phyloP scores from a whole-genome alignment of 2,113 vertebrate species.

The Bubo blakistoni region DNA sequence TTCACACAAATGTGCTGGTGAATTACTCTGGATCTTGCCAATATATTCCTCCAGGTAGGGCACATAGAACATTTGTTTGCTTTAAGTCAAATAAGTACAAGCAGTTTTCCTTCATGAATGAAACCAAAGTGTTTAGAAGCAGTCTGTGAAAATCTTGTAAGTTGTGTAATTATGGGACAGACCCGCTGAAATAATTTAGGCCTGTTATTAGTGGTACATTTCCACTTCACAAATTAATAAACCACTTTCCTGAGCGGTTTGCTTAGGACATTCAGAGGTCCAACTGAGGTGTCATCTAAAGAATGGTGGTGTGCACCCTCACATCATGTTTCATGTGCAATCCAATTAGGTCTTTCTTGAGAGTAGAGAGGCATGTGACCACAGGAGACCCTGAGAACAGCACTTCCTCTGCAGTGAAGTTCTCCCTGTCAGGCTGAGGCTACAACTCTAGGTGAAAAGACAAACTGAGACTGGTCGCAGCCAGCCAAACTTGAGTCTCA shows the following conservation, averaged over 20 bases:
- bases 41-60: constrained; percentile 89
- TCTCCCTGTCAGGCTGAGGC: background rate
- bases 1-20: constrained; percentile 90
- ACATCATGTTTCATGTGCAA: background rate
- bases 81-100: background rate
- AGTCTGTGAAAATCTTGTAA: background rate
- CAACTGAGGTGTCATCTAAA: background rate
- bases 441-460: background rate
- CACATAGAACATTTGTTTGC: background rate
- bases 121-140: background rate
- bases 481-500: rapidly evolving
- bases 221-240: background rate
- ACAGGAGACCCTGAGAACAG: background rate
- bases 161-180: background rate
- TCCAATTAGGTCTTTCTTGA: background rate
- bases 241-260: background rate
- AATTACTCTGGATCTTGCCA: constrained; percentile 86
- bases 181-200: background rate
- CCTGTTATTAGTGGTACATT: background rate
- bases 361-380: rapidly evolving
- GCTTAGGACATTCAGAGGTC: background rate
- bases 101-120: background rate
- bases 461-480: background rate
- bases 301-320: background rate
- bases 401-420: rapidly evolving